A percentile compares a stretch with the other conserved stretches of the same genome.
Evolutionary conservation across 2,888 invertebrate genomes (phyloP).

Genomic region (Orchesellides sinensis): DNA sequence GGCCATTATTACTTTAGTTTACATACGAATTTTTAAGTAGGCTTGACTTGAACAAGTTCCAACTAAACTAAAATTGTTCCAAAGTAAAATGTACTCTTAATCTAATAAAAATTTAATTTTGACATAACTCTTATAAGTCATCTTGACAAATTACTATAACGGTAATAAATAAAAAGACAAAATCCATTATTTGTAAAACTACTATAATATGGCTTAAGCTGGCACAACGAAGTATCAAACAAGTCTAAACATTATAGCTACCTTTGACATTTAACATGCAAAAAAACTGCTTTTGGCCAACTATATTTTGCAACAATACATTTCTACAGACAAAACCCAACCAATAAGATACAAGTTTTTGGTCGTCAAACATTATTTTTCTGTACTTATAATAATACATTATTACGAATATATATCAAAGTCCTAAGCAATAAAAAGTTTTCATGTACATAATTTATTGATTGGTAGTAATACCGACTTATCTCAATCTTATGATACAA

Average conservation of each 20-base stretch:
- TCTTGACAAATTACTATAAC: background rate
- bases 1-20: constrained; percentile 29
- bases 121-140: background rate
- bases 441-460: constrained; percentile 31
- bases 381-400: constrained; percentile 26
- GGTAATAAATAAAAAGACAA: background rate
- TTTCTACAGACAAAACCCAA: too few species aligned
- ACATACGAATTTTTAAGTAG: background rate
- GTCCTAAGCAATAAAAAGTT: constrained; percentile 22
- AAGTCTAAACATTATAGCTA: constrained; percentile 11
- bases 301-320: too few species aligned
- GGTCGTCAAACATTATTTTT: constrained; percentile 57
- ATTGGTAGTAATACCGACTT: constrained; percentile 19
- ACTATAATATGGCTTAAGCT: constrained; percentile 37
- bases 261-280: background rate
- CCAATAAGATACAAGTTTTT: constrained; percentile 36
- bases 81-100: constrained; percentile 12
- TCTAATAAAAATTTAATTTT: constrained; percentile 2
- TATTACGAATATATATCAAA: constrained; percentile 39
- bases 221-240: constrained; percentile 22
- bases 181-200: background rate
- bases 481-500: constrained; percentile 13
- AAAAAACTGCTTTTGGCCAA: background rate
- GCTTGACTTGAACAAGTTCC: background rate
- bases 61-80: constrained; percentile 7